phyloP scores from a whole-genome alignment of 2,888 invertebrate genomes.

The Sarcophaga subvicina region DNA sequence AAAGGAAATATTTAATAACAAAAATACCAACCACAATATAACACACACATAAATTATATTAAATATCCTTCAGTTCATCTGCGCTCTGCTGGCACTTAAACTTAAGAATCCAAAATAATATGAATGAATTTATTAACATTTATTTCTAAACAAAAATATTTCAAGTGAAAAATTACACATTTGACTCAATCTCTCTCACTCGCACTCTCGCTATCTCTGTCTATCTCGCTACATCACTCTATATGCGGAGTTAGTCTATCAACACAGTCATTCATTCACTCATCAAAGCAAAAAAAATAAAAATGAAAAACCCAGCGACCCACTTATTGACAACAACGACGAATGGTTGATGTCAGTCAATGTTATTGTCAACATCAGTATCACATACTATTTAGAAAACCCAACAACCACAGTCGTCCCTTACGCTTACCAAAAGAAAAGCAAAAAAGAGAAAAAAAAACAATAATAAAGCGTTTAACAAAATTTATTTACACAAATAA shows the following conservation, averaged over 20 bases:
- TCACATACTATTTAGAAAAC: constrained; percentile 49
- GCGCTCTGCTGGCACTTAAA: no score
- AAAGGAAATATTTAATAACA: constrained; percentile 50
- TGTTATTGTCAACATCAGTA: constrained; percentile 61
- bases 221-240: constrained; percentile 9
- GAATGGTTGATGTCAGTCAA: constrained; percentile 51
- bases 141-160: constrained; percentile 77
- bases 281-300: constrained; percentile 47
- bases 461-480: constrained; percentile 32
- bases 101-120: constrained; percentile 40
- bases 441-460: no score
- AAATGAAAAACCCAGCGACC: constrained; percentile 64
- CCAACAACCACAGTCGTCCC: constrained; percentile 38
- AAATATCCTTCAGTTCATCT: constrained; percentile 23
- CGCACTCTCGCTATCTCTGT: background rate
- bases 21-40: constrained; percentile 63
- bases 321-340: constrained; percentile 77
- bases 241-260: background rate
- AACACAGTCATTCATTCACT: constrained; percentile 19
- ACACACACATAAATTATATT: constrained; percentile 58
- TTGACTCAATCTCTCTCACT: constrained; percentile 72
- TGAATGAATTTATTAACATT: constrained; percentile 69
- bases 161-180: constrained; percentile 80
- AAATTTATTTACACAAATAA: constrained; percentile 70
- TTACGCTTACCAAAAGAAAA: background rate